phyloP scores from a whole-genome alignment of 37 sponge, comb jelly and placozoan species.

The Lycopodina hypogea region DNA sequence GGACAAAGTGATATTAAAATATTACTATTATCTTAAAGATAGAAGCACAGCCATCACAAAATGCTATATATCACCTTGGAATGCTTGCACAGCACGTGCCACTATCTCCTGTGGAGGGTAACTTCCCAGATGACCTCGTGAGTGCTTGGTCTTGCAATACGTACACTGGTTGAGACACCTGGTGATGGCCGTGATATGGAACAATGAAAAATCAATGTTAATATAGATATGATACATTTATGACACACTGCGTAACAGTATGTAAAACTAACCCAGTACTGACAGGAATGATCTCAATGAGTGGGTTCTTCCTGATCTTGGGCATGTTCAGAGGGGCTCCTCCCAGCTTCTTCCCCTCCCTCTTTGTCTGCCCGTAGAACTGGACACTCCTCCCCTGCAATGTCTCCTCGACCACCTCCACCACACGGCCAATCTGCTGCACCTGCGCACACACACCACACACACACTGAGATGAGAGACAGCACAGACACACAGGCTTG shows the following conservation, averaged over 20 bases:
- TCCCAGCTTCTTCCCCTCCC: conserved; percentile 57
- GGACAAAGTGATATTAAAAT: no score
- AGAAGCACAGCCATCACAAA: no score
- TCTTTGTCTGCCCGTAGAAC: conserved; percentile 65
- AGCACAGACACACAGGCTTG: background rate
- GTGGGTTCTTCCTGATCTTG: conserved; percentile 90
- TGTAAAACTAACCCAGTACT: conserved; percentile 81
- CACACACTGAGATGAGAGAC: background rate
- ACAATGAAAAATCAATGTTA: background rate
- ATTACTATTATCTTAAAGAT: no score
- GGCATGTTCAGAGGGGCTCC: conserved; percentile 88
- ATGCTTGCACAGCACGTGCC: conserved; percentile 74
- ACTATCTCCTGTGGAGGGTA: conserved; percentile 87
- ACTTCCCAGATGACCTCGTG: conserved; percentile 91
- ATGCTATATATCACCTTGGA: conserved; percentile 80
- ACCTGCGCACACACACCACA: conserved; percentile 45
- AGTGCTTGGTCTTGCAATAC: conserved; percentile 98
- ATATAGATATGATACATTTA: no score
- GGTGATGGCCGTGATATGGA: background rate
- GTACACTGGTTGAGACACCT: conserved; percentile 96
- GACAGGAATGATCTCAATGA: conserved; percentile 93
- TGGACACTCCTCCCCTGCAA: conserved; percentile 84
- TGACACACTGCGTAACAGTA: background rate
- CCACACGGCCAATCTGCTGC: conserved; percentile 91
- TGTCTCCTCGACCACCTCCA: conserved; percentile 94